Base-by-base conservation (phyloP, 2,113 vertebrate genomes). In the Boleophthalmus pectinirostris region DNA sequence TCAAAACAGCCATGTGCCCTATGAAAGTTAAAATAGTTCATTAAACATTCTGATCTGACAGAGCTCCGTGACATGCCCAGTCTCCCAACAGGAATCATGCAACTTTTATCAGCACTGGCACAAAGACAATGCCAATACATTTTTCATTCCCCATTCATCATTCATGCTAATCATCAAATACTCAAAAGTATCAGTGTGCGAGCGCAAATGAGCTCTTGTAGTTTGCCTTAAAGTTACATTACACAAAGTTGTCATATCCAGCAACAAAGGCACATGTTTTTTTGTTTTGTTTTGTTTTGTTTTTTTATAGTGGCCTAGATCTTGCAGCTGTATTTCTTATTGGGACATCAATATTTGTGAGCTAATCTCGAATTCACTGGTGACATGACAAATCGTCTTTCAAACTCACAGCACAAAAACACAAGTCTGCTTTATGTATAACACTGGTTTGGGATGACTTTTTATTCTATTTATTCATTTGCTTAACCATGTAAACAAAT, bases 81-180 rank as follows among this genome's bases (percentile, higher is more conserved):
- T 56, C 63, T 56, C 80, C 68, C 69, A 73, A 70, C 45, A 47
- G 75, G 58, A 57, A 78, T 82, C 78, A 82, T 90, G 24, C 78
- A 84, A 85, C 69, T 84, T 89, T 85, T 70, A 90, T 88, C 70
- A 61, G 66, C 18, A 3, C 14, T 72, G 76, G 75, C 82, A 82
- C 81, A 84, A 83, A 82, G 75, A 81, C 57, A 63, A 66, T 18
- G 25, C 75, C 57, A 38, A 84, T 84, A 57, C 71, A 88, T 88
- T 83, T 89, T 85, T 88, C 24, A 56, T 13, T 70, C n/a, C 1
- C 23, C 67, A 85, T 86, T 73, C 80, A 81, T 79, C 84, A 79
- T 83, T 82, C 70, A 73, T 75, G 72, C 60, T 83, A 81, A 82
- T 89, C 81, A 80, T 81, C 63, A 56, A 24, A 78, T 46, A 66